Conservation (phyloP, 64 coral and sea anemone species). For the Catalaphyllia jardinei region DNA sequence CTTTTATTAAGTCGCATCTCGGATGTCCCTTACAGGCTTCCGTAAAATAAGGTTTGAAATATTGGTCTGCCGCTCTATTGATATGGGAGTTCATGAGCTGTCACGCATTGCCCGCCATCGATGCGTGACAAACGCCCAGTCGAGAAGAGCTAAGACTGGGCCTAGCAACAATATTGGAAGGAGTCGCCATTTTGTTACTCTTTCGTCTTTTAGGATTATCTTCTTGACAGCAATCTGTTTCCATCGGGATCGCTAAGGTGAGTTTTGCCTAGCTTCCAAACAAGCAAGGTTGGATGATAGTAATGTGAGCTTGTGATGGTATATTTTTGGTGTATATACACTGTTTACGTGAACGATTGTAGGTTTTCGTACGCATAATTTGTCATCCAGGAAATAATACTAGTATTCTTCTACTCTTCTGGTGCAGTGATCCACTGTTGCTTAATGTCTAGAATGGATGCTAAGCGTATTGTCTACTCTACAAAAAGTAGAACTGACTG, state of each 20-base stretch:
- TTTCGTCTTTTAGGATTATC: background rate
- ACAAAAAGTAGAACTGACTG: too few species aligned
- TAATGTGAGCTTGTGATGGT: background rate
- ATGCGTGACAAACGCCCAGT: too few species aligned
- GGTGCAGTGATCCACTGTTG: too few species aligned
- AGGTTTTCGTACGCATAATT: background rate
- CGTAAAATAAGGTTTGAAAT: too few species aligned
- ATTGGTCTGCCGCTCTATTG: too few species aligned
- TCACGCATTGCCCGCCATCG: too few species aligned
- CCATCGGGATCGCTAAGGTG: conserved; percentile 6
- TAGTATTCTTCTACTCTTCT: too few species aligned
- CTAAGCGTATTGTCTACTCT: too few species aligned
- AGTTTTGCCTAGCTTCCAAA: background rate
- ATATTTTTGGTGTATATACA: background rate
- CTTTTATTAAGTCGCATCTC: too few species aligned
- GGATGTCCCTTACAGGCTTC: too few species aligned
- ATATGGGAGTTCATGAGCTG: too few species aligned
- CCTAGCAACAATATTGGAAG: background rate
- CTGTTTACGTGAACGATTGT: background rate
- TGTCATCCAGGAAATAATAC: background rate
- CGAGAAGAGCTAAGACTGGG: background rate
- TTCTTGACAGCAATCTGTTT: conserved; percentile 17
- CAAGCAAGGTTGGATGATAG: background rate
- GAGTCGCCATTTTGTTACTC: conserved; percentile 1
- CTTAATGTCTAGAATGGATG: too few species aligned